phyloP scores from a whole-genome alignment of 2,797 vertebrate species.

The Rhabdophis nuchalis region DNA sequence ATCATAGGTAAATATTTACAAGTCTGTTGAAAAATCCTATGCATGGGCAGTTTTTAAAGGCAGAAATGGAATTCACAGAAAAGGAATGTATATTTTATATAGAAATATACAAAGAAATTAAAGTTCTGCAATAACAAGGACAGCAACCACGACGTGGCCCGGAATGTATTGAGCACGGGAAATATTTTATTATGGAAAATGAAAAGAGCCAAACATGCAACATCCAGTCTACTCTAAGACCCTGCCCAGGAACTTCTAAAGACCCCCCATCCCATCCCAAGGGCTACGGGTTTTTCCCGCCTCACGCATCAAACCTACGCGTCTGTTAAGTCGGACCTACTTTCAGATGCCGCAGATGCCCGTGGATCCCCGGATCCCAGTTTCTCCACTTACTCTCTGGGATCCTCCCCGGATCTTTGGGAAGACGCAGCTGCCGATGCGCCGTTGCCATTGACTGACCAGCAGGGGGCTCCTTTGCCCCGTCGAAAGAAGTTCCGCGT shows the following conservation, averaged over 20 bases:
- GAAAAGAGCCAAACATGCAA: not conserved
- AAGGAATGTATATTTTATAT: not conserved
- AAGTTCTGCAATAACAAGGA: not conserved
- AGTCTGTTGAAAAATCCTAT: not conserved
- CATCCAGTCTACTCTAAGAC: not conserved
- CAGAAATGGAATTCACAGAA: not conserved
- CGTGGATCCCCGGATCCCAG: not conserved
- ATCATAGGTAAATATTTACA: not conserved
- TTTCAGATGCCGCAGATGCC: too few relatives aligned
- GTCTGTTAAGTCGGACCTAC: not conserved
- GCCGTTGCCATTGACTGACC: slow-evolving; percentile 45
- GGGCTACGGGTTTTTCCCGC: not conserved
- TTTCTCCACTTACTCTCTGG: not conserved
- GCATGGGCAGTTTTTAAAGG: not conserved
- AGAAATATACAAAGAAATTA: not conserved
- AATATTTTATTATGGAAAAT: not conserved
- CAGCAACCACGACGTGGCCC: not conserved
- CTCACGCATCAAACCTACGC: not conserved
- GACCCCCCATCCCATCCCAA: not conserved
- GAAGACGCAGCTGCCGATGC: slow-evolving; percentile 15
- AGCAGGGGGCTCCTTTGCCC: slow-evolving; percentile 71
- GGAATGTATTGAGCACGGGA: not conserved
- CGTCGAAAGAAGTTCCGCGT: slow-evolving; percentile 17
- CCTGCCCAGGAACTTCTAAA: not conserved
- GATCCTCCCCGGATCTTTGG: not conserved